These are phyloP conservation scores for Zapornia atra DNA, from an alignment of 2,113 vertebrate species.

Conservation along the genomic window DNA sequence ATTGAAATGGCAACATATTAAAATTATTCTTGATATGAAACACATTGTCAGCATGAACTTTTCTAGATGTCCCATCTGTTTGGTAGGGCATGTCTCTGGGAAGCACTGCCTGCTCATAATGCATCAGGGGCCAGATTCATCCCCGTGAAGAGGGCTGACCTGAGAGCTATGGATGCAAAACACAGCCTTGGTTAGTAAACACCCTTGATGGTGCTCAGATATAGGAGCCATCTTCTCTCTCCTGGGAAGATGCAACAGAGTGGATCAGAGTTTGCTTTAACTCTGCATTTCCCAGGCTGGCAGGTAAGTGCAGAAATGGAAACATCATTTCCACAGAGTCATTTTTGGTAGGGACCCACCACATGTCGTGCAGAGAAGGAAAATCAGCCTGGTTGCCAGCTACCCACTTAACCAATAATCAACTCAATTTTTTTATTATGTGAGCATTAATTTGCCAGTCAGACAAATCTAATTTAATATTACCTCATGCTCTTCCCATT, in stretches of 20 bases:
- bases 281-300: neutral
- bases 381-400: slow-evolving; percentile 78
- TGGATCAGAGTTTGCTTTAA: neutral
- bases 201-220: neutral
- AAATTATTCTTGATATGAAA: neutral
- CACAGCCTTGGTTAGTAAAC: neutral
- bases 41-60: neutral
- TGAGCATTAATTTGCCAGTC: slow-evolving; percentile 70
- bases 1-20: neutral
- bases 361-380: neutral
- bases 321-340: neutral
- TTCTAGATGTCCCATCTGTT: neutral
- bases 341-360: neutral
- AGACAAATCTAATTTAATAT: slow-evolving; percentile 79
- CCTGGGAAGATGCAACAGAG: neutral
- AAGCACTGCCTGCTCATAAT: neutral
- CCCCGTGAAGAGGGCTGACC: neutral
- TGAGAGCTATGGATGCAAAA: neutral
- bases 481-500: slow-evolving; percentile 71
- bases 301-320: neutral
- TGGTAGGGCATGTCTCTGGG: neutral
- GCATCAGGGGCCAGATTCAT: neutral
- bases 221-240: neutral
- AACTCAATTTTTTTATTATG: slow-evolving; percentile 72
- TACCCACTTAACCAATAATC: slow-evolving; percentile 80